Evolutionary conservation across 2,888 invertebrate genomes (phyloP), one percentile per base, ranked within the genome.

Genomic region (Epistrophella euchroma): DNA sequence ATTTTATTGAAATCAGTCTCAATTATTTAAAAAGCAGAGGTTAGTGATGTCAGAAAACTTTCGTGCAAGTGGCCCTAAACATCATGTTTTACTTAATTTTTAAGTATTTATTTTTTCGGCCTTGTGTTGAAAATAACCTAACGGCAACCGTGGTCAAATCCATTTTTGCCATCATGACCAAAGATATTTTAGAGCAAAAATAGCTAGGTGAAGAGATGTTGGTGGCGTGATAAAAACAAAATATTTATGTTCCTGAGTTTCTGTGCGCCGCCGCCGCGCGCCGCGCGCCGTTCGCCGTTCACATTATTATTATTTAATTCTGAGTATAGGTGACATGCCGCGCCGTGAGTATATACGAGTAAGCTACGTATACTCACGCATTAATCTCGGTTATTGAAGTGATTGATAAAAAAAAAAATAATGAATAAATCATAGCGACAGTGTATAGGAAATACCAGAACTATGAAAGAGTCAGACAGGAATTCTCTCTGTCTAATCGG

Each of bases 161-260:
- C 37, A 60, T 50, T 77, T 45, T 58, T n/a, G 40, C 72, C 72
- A 45, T 70, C 75, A 74, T 73, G 5, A 22, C 22, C 72, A 68
- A 55, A 64, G 40, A 43, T 74, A 70, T 64, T 11, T 45, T 37
- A 32, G 47, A 72, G 73, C 68, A 70, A 60, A 72, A 85, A 81
- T 81, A 81, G 76, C 81, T 73, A 62, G 72, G 35, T 52, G 45
- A 58, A 81, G 68, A 77, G 81, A 85, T 85, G 80, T 81, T 68
- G 55, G 58, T n/a, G 79, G 60, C 19, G 76, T 81, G 85, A 81
- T 85, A 85, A 85, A 62, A 81, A 50, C 68, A 70, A 81, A 76
- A 81, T 85, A 84, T 80, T 68, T 81, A 73, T 81, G 76, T 81
- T 73, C 62, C 75, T 55, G 32, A 40, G 73, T 73, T 43, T 58